Percentiles rank a stretch among this genome's conserved stretches.
Conservation (phyloP, 2,113 vertebrate genomes). For the Callopanchax toddi region DNA sequence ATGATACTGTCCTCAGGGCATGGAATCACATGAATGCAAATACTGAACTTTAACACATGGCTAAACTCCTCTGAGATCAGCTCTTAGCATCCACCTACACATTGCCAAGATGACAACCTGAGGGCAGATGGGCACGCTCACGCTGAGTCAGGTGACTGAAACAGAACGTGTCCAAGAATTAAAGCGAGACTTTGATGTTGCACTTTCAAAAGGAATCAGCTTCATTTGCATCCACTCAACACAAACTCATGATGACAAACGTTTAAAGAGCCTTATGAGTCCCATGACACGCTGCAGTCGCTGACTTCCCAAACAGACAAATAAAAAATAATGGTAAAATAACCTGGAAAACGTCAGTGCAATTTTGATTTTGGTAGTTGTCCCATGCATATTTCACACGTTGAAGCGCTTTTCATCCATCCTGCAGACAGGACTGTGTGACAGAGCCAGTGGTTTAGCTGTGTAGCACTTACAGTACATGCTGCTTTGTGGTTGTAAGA, state of each 20-base stretch:
- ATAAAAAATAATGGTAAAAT: background rate
- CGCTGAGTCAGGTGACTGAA: constrained; percentile 54
- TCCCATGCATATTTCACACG: background rate
- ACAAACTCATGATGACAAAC: constrained; percentile 54
- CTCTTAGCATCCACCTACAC: constrained; percentile 55
- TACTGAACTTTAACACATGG: constrained; percentile 59
- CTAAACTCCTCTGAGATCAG: constrained; percentile 44
- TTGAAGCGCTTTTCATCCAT: background rate
- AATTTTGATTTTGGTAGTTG: background rate
- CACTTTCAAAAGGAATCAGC: constrained; percentile 44
- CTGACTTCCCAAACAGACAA: constrained; percentile 19
- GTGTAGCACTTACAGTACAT: constrained; percentile 12
- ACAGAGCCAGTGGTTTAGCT: background rate
- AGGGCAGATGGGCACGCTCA: constrained; percentile 15
- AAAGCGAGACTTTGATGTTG: constrained; percentile 34
- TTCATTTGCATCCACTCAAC: constrained; percentile 53
- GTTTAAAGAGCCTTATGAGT: constrained; percentile 16
- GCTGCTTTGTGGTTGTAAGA: constrained; percentile 44
- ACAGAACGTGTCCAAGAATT: constrained; percentile 46
- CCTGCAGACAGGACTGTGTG: background rate
- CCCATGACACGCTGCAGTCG: constrained; percentile 35
- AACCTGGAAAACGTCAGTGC: background rate
- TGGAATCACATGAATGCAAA: constrained; percentile 60
- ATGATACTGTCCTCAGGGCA: constrained; percentile 15
- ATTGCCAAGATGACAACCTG: constrained; percentile 46